Conservation (phyloP, 1,140 invertebrate species). For the Cylas formicarius region DNA sequence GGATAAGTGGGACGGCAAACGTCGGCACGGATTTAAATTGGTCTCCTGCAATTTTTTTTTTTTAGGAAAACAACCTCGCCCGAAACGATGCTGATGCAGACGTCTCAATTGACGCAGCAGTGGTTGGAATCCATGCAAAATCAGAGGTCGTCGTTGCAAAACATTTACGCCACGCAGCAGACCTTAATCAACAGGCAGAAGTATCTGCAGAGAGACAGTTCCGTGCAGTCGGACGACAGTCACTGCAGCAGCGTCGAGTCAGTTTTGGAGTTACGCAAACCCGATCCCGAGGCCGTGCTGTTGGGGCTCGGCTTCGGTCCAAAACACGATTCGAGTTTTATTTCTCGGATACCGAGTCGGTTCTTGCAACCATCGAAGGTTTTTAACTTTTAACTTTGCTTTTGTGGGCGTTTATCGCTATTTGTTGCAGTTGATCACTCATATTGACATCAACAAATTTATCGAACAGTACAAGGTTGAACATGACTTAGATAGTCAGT, state of each 20-base stretch:
- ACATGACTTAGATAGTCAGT: constrained; percentile 23
- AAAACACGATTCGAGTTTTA: constrained; percentile 46
- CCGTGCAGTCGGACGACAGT: constrained; percentile 61
- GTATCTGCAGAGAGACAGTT: constrained; percentile 46
- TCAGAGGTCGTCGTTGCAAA: constrained; percentile 8
- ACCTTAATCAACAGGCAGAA: constrained; percentile 15
- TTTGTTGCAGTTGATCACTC: constrained; percentile 32
- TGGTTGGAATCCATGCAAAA: constrained; percentile 13
- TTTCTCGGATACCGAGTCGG: constrained; percentile 59
- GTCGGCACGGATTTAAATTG: no score
- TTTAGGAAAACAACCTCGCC: no score
- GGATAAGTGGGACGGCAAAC: no score
- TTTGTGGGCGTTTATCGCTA: constrained; percentile 11
- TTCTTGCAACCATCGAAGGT: constrained; percentile 43
- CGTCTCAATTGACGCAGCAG: constrained; percentile 17
- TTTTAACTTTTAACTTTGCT: constrained; percentile 7
- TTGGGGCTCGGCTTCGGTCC: constrained; percentile 64
- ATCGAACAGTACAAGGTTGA: constrained; percentile 36
- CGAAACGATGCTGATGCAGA: no score
- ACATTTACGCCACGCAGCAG: constrained; percentile 10
- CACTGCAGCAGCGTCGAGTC: constrained; percentile 68
- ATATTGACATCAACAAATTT: constrained; percentile 40
- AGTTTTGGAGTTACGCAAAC: constrained; percentile 60
- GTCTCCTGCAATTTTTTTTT: no score
- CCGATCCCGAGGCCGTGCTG: constrained; percentile 69